Evolutionary conservation across 2,797 vertebrate genomes (phyloP).

Genomic region (Hypotaenidia okinawae): DNA sequence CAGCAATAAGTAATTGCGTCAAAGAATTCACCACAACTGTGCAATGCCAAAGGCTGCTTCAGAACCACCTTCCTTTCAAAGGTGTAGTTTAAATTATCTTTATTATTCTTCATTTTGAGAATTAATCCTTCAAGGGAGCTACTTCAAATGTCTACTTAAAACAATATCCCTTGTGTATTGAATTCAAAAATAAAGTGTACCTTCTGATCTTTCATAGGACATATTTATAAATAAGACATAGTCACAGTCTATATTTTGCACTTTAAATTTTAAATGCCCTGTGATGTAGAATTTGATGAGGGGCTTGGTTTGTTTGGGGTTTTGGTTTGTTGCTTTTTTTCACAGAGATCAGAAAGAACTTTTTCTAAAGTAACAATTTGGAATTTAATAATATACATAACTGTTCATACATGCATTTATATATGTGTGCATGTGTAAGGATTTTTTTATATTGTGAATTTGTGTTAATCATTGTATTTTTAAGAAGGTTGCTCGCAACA

Average conservation of each 20-base stretch:
- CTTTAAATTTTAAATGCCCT: slow-evolving; percentile 40
- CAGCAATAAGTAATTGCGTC: not conserved
- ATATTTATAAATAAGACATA: slow-evolving; percentile 71
- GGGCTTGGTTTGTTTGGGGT: not conserved
- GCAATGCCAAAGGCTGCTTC: not conserved
- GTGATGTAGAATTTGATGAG: slow-evolving; percentile 29
- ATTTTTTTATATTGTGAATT: not conserved
- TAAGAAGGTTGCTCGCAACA: not conserved
- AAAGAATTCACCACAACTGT: not conserved
- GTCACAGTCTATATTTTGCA: slow-evolving; percentile 63
- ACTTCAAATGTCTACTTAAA: slow-evolving; percentile 41
- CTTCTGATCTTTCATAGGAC: slow-evolving; percentile 34
- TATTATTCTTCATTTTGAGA: slow-evolving; percentile 66
- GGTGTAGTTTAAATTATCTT: slow-evolving; percentile 63
- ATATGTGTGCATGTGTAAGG: not conserved
- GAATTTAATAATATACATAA: slow-evolving; percentile 17
- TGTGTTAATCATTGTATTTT: not conserved
- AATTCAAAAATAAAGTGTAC: slow-evolving; percentile 60
- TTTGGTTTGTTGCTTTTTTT: not conserved
- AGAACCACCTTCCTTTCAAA: slow-evolving; percentile 46
- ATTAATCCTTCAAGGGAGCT: slow-evolving; percentile 62
- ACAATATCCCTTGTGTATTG: slow-evolving; percentile 71
- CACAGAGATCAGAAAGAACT: slow-evolving; percentile 68
- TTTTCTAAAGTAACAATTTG: slow-evolving; percentile 66
- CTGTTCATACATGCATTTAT: not conserved